phyloP scores from a whole-genome alignment of 2,797 vertebrate species.

The Brachymystax lenok region DNA sequence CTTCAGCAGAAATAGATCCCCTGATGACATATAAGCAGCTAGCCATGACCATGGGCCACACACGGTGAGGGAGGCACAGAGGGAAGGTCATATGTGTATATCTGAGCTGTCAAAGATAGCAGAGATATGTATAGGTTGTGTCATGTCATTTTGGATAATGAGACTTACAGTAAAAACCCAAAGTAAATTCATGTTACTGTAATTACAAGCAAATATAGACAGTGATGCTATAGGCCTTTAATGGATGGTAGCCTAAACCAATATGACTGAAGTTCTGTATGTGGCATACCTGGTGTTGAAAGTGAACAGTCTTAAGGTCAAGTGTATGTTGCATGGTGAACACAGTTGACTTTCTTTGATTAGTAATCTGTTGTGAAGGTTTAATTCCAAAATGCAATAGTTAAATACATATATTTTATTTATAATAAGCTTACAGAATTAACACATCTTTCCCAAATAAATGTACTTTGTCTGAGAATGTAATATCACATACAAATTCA shows the following conservation, averaged over 20 bases:
- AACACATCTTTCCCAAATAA: too few relatives aligned
- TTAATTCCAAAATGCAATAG: not conserved
- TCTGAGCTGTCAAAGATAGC: slow-evolving; percentile 69
- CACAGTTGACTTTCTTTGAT: not conserved
- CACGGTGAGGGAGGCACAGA: slow-evolving; percentile 63
- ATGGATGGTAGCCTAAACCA: not conserved
- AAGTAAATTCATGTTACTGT: not conserved
- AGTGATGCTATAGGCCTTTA: not conserved
- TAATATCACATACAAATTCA: not conserved
- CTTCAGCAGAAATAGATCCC: slow-evolving; percentile 63
- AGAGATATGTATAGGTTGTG: not conserved
- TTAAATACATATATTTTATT: not conserved
- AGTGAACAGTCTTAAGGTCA: not conserved
- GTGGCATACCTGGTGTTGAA: not conserved
- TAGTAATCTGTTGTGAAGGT: not conserved
- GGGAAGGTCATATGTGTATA: slow-evolving; percentile 51
- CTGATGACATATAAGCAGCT: slow-evolving; percentile 36
- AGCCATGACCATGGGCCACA: slow-evolving; percentile 62
- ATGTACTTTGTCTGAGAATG: too few relatives aligned
- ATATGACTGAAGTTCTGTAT: not conserved
- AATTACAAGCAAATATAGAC: not conserved
- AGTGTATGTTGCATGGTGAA: not conserved
- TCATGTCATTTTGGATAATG: not conserved
- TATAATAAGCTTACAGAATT: too few relatives aligned
- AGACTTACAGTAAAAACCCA: not conserved